Percentiles rank a stretch among this genome's conserved stretches.
Evolutionary conservation across 2,888 invertebrate genomes (phyloP).

Genomic region (Protodeltote pygarga): DNA sequence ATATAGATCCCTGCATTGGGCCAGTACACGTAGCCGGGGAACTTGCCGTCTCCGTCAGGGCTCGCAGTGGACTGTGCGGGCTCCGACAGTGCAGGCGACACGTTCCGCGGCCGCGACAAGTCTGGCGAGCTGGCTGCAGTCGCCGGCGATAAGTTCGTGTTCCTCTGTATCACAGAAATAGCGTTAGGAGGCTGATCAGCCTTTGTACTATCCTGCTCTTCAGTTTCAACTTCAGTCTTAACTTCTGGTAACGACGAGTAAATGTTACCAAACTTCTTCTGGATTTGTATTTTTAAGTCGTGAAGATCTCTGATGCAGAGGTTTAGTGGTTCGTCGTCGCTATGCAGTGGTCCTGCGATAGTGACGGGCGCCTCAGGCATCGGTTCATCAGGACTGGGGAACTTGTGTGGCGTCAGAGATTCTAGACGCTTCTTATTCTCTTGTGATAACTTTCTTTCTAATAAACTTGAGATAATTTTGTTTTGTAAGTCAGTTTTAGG

Average conservation of each 20-base stretch:
- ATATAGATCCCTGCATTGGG: constrained; percentile 90
- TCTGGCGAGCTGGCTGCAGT: constrained; percentile 82
- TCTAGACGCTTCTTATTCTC: constrained; percentile 86
- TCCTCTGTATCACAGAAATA: constrained; percentile 81
- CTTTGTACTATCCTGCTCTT: constrained; percentile 82
- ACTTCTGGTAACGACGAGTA: constrained; percentile 86
- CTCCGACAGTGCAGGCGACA: constrained; percentile 76
- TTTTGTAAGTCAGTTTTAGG: constrained; percentile 90
- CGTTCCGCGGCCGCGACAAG: constrained; percentile 64
- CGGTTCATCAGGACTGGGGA: constrained; percentile 72
- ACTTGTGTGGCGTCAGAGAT: constrained; percentile 67
- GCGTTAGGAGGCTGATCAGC: constrained; percentile 76
- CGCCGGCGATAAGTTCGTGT: constrained; percentile 69
- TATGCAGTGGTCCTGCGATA: constrained; percentile 68
- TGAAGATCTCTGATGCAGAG: constrained; percentile 93
- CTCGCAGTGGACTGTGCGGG: constrained; percentile 72
- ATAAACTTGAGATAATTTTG: constrained; percentile 89
- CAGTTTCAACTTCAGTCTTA: constrained; percentile 87
- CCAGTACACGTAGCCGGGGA: constrained; percentile 89
- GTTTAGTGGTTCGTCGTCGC: constrained; percentile 92
- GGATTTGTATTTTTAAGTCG: constrained; percentile 89
- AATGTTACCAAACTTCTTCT: constrained; percentile 88
- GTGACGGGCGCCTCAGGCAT: constrained; percentile 73
- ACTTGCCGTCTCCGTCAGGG: constrained; percentile 71
- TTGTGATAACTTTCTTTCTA: constrained; percentile 90